Percentiles rank a stretch among this genome's conserved stretches.
Evolutionary conservation across 2,113 vertebrate species (phyloP).

Genomic region (Bostrychus sinensis): DNA sequence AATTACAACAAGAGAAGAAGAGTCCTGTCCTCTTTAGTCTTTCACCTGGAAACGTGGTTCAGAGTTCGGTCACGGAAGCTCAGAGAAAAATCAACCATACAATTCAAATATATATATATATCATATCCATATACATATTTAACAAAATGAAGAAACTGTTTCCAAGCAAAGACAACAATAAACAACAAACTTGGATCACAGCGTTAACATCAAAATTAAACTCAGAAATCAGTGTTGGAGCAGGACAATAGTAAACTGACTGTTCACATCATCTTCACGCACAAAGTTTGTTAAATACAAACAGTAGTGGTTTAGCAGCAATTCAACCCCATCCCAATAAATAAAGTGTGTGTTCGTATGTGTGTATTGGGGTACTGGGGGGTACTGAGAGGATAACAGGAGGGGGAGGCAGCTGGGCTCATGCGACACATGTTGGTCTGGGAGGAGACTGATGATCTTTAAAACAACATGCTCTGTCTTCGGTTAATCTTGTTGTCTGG

Average conservation of each 20-base stretch:
- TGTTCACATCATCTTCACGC: conserved; percentile 84
- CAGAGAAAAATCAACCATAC: conserved; percentile 37
- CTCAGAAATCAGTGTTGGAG: conserved; percentile 42
- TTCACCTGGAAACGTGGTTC: conserved; percentile 45
- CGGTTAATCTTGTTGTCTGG: conserved; percentile 94
- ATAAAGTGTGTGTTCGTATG: conserved; percentile 80
- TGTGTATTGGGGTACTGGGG: conserved; percentile 14
- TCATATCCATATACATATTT: conserved; percentile 29
- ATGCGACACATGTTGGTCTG: conserved; percentile 52
- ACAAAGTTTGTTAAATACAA: conserved; percentile 93
- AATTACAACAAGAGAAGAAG: neutral
- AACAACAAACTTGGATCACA: conserved; percentile 66
- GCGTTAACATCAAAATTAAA: conserved; percentile 58
- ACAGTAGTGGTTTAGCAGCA: conserved; percentile 99
- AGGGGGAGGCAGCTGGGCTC: conserved; percentile 57
- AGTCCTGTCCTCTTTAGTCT: conserved; percentile 5
- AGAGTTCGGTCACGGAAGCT: conserved; percentile 58
- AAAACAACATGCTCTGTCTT: conserved; percentile 99
- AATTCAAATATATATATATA: conserved; percentile 42
- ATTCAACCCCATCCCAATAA: conserved; percentile 84
- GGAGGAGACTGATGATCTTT: conserved; percentile 50
- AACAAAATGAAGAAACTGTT: conserved; percentile 47
- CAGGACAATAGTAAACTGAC: conserved; percentile 63
- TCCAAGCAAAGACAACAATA: conserved; percentile 53
- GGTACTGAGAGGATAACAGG: conserved; percentile 21